Percentiles rank a stretch among this genome's conserved stretches.
phyloP scores from a whole-genome alignment of 2,113 vertebrate genomes.

The Periophthalmodon schlosseri region DNA sequence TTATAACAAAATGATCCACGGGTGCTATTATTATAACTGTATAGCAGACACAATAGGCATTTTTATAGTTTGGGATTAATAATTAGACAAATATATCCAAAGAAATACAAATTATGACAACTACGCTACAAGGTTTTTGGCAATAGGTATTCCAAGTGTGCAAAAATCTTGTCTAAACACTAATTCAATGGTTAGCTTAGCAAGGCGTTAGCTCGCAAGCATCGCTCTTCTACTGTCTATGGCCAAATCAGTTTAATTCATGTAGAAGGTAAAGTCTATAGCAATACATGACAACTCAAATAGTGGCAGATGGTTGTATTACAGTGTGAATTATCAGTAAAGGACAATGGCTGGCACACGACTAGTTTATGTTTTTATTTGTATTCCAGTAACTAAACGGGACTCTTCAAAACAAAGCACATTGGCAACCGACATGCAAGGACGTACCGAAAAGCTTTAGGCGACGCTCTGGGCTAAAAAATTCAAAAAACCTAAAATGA shows the following conservation, averaged over 20 bases:
- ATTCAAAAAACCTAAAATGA: conserved; percentile 26
- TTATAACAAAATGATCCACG: too few relatives aligned
- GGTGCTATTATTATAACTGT: too few relatives aligned
- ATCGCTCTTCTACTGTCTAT: not conserved
- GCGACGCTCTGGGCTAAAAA: conserved; percentile 58
- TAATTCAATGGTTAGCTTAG: not conserved
- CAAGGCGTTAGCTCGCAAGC: not conserved
- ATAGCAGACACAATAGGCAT: too few relatives aligned
- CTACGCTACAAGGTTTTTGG: not conserved
- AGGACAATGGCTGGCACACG: not conserved
- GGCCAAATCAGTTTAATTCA: not conserved
- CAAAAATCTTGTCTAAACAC: not conserved
- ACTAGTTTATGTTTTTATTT: not conserved
- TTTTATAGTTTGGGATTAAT: not conserved
- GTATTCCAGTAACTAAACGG: conserved; percentile 54
- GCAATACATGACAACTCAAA: conserved; percentile 1
- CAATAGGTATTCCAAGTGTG: not conserved
- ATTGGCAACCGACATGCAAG: conserved; percentile 41
- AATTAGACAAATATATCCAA: not conserved
- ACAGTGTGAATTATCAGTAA: conserved; percentile 2
- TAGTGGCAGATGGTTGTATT: not conserved
- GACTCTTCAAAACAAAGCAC: conserved; percentile 49
- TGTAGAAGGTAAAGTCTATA: not conserved
- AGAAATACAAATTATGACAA: not conserved
- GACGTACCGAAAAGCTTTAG: conserved; percentile 42